phyloP scores from a whole-genome alignment of 2,888 invertebrate genomes.

The Chalcosyrphus nemorum region DNA sequence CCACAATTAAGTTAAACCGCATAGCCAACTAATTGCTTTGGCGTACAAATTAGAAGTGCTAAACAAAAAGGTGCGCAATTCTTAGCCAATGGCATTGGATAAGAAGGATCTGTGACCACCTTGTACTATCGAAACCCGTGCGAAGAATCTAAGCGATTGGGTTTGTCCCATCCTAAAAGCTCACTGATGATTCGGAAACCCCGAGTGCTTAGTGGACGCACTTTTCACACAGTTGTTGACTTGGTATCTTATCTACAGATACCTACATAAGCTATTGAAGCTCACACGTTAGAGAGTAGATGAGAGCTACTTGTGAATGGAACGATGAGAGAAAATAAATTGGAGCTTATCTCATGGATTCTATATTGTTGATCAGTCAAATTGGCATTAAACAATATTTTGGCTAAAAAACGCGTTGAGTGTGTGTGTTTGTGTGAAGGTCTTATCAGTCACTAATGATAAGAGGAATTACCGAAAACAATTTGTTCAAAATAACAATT shows the following conservation, averaged over 20 bases:
- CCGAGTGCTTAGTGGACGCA: background rate
- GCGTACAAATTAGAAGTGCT: conserved; percentile 17
- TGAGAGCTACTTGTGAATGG: background rate
- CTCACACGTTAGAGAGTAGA: background rate
- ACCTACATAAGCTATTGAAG: background rate
- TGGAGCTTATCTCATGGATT: conserved; percentile 18
- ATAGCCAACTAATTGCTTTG: conserved; percentile 23
- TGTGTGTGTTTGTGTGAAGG: background rate
- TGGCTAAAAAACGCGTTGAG: background rate
- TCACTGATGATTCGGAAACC: background rate
- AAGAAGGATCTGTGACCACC: conserved; percentile 40
- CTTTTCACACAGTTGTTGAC: background rate
- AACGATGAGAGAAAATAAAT: conserved; percentile 1
- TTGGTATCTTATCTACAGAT: conserved; percentile 42
- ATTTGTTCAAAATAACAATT: conserved; percentile 11
- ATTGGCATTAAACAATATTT: conserved; percentile 1
- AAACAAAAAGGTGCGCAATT: conserved; percentile 15
- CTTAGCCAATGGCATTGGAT: conserved; percentile 4
- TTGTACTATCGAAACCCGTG: background rate
- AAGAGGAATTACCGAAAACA: conserved; percentile 29
- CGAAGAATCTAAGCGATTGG: background rate
- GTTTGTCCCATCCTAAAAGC: conserved; percentile 35
- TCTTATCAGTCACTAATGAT: conserved; percentile 20
- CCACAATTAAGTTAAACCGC: background rate
- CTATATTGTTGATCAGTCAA: conserved; percentile 3